Base-by-base conservation (phyloP, 2,113 vertebrate genomes). In the Hepsetus odoe region DNA sequence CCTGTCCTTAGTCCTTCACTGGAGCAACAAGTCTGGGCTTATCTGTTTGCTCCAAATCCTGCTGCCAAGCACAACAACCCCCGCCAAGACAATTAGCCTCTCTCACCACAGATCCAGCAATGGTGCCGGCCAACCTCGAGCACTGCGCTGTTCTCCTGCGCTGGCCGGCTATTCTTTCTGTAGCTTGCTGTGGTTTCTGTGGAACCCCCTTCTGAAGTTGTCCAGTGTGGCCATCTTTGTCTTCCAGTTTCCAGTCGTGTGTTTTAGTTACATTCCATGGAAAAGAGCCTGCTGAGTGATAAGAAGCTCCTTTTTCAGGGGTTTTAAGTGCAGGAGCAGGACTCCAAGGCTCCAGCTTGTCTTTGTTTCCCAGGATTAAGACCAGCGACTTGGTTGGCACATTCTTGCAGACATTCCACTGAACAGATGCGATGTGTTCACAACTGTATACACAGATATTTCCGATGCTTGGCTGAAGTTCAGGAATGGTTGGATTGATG, bases 51-150 rank as follows among this genome's bases (percentile, higher is more conserved):
- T 75, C 76, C 76, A 40, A 40, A 28, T 79, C 44, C 30, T 16
- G 1, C 42, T 78, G 80, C 75, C 80, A 82, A 82, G 72, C 64
- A 74, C 53, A 82, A 78, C 66, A 79, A 77, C 65, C 75, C 76
- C 76, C 30, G 14, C 76, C 76, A 82, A 74, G 76, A 79, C 71
- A 82, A 79, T 82, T 79, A 79, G 55, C 30, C 42, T 62, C 65
- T 69, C 40, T 9, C 40, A 22, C 62, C 49, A 61, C 49, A 72
- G 51, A 61, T 68, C 69, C 73, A 75, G 30, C 33, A 24, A 11
- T 73, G 46, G 59, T 62, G 61, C 69, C 22, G 58, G 62, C 49
- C 69, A 55, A 62, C 40, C 49, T 20, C 20, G 59, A 38, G 38
- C 24, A 55, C 49, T 32, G 44, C 40, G 12, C 1, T 6, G 61